Evolutionary conservation across 2,113 vertebrate species (phyloP).

Genomic region (Leucopsar rothschildi): DNA sequence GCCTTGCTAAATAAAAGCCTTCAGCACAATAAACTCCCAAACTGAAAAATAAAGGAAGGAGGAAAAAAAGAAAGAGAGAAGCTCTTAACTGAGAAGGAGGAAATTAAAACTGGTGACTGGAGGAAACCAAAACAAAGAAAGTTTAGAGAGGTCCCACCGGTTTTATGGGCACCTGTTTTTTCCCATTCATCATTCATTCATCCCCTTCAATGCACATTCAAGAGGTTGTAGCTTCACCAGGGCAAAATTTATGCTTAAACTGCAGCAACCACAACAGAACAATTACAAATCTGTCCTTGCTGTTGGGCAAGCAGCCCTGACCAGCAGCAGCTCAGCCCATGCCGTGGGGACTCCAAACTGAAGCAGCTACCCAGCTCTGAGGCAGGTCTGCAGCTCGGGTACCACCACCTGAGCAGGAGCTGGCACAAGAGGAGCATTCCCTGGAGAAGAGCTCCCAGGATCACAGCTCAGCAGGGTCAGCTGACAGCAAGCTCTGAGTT

Average conservation of each 20-base stretch:
- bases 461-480: not conserved
- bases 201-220: not conserved
- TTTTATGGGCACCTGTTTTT: not conserved
- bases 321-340: not conserved
- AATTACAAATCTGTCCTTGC: not conserved
- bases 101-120: not conserved
- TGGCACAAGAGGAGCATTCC: not conserved
- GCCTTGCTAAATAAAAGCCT: slow-evolving; percentile 12
- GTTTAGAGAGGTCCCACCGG: not conserved
- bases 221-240: not conserved
- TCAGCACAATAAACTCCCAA: not conserved
- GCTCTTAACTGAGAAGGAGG: not conserved
- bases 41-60: not conserved
- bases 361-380: not conserved
- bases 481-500: not conserved
- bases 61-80: not conserved
- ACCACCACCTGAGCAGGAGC: not conserved
- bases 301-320: not conserved
- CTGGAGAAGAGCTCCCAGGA: not conserved
- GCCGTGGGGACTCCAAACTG: not conserved
- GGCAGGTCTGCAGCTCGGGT: not conserved
- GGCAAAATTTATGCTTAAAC: not conserved
- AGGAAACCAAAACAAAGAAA: not conserved
- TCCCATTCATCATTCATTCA: not conserved
- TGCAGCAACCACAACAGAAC: not conserved